Base-by-base conservation (phyloP, 2,797 vertebrate genomes). In the Notolepis coatsorum region DNA sequence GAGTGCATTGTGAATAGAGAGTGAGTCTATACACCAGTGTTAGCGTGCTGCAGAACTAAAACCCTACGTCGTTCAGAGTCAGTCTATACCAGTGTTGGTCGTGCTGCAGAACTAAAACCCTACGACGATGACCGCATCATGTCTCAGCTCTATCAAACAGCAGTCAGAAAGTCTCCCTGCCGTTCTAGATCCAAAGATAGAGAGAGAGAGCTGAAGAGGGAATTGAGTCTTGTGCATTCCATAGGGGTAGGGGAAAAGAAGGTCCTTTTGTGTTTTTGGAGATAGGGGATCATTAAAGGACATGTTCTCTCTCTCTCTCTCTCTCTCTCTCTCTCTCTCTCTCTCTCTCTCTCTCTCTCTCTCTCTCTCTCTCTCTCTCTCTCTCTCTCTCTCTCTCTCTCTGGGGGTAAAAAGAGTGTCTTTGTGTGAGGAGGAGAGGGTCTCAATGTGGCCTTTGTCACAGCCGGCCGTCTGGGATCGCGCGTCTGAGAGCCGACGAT, bases 371-470 rank as follows among this genome's bases (percentile, higher is more conserved):
- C n/a, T n/a, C n/a, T n/a, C n/a, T n/a, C n/a, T n/a, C n/a, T n/a
- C n/a, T n/a, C n/a, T n/a, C n/a, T n/a, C n/a, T n/a, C n/a, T n/a
- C n/a, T n/a, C n/a, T n/a, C n/a, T n/a, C n/a, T n/a, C n/a, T n/a
- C n/a, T n/a, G n/a, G 18, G 18, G 50, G 62, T 82, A 71, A 83
- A n/a, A 88, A 89, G 79, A 81, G 47, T 46, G 61, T 71, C 89
- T 91, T 89, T 91, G 89, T 91, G 71, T 52, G 63, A 68, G n/a
- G 69, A 78, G n/a, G 49, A 61, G 50, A 42, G 43, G 57, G 69
- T 65, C 85, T 93, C 88, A 93, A 90, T 93, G 84, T 88, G 82
- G 81, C 50, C 90, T 92, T 95, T 95, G 88, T 94, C 33, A 77
- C 43, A 80, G 49, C 27, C 23, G 61, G 37, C 41, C 46, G 5